Evolutionary conservation across 1,140 invertebrate genomes (phyloP).

Genomic region (Agrilus planipennis): DNA sequence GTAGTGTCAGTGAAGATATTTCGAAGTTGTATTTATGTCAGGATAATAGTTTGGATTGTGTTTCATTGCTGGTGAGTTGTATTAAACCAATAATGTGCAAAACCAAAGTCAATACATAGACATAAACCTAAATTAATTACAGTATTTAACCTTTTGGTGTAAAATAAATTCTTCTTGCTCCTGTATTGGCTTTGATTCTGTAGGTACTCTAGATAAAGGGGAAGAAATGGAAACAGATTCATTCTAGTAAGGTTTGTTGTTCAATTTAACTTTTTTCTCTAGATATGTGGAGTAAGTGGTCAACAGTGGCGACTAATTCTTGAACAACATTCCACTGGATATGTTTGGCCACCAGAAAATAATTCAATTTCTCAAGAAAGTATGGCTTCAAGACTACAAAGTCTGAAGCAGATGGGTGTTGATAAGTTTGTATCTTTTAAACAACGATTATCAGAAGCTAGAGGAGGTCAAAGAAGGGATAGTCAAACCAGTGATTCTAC

Average conservation of each 20-base stretch:
- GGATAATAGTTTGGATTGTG: constrained; percentile 52
- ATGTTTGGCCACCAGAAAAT: constrained; percentile 43
- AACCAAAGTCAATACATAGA: not conserved
- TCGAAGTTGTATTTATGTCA: constrained; percentile 49
- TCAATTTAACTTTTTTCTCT: constrained; percentile 6
- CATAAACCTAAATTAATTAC: not conserved
- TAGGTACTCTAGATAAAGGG: no score
- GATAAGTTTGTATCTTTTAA: constrained; percentile 52
- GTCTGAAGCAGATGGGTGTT: constrained; percentile 51
- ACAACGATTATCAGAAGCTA: constrained; percentile 46
- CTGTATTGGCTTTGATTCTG: not conserved
- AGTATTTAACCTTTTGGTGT: not conserved
- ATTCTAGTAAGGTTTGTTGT: no score
- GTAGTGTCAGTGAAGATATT: constrained; percentile 48
- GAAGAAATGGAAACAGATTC: no score
- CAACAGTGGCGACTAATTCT: constrained; percentile 51
- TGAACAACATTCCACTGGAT: constrained; percentile 46
- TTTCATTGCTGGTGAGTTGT: constrained; percentile 50
- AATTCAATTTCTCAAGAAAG: constrained; percentile 31
- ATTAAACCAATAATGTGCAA: constrained; percentile 4
- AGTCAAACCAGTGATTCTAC: constrained; percentile 27
- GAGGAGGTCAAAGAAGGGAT: constrained; percentile 20
- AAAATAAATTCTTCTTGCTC: not conserved
- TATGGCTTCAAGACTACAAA: constrained; percentile 41
- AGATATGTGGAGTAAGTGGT: constrained; percentile 53